Conservation (phyloP, 1,140 invertebrate species). For the Leptonema lineaticorne region DNA sequence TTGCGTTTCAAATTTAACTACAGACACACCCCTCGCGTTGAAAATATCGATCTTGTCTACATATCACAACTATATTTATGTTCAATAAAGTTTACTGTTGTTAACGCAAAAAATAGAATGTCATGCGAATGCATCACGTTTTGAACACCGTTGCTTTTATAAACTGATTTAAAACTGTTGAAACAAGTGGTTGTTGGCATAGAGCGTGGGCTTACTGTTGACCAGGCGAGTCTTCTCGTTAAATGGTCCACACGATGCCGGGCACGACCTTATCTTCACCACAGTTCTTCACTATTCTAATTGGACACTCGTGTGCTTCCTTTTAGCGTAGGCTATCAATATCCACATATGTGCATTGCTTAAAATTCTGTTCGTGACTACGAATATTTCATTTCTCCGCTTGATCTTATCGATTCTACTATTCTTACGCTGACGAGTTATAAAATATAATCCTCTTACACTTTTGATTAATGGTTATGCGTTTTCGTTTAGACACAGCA, state of each 20-base stretch:
- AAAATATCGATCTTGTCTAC: not conserved
- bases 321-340: not conserved
- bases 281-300: slow-evolving; percentile 9
- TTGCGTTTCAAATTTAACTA: not conserved
- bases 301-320: slow-evolving; percentile 17
- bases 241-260: slow-evolving; percentile 6
- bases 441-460: slow-evolving; percentile 1
- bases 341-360: not conserved
- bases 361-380: not conserved
- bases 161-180: slow-evolving; percentile 4
- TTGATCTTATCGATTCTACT: not conserved
- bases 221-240: slow-evolving; percentile 18
- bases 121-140: not conserved
- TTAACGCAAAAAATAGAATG: not conserved
- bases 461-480: slow-evolving; percentile 5
- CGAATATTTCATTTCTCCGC: not conserved
- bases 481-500: not conserved
- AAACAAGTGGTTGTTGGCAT: slow-evolving; percentile 9
- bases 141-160: not conserved
- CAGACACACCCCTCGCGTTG: not conserved
- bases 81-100: too few species aligned
- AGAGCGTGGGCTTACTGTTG: slow-evolving; percentile 10
- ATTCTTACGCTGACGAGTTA: not conserved
- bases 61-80: too few species aligned
- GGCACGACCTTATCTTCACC: slow-evolving; percentile 4